Conservation (phyloP, 2,888 invertebrate species). For the Eupithecia exiguata region DNA sequence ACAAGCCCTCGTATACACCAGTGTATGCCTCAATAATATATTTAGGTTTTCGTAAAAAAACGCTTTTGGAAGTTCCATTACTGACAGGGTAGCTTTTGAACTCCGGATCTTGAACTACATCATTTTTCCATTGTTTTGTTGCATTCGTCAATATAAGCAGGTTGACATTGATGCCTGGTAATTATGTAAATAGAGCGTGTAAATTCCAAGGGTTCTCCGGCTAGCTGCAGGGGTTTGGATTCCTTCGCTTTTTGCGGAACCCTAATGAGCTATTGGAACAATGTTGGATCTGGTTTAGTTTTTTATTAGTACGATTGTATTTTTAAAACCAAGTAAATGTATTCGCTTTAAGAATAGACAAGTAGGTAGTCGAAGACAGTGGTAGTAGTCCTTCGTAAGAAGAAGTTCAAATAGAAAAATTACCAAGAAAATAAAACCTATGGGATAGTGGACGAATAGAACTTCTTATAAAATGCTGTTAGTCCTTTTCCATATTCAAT, state of each 20-base stretch:
- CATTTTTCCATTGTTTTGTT: constrained; percentile 6
- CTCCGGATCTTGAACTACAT: constrained; percentile 12
- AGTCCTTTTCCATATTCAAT: no score
- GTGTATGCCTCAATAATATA: no score
- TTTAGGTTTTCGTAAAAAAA: no score
- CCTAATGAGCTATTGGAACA: constrained; percentile 22
- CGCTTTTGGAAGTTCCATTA: no score
- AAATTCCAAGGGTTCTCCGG: constrained; percentile 24
- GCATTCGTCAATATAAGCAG: constrained; percentile 31
- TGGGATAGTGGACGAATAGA: no score
- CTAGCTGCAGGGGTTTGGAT: constrained; percentile 16
- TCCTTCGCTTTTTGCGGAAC: constrained; percentile 29
- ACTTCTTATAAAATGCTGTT: no score
- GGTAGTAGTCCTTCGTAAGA: no score
- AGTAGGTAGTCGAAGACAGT: background rate
- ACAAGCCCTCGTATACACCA: no score
- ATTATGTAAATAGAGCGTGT: constrained; percentile 34
- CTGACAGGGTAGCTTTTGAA: constrained; percentile 12
- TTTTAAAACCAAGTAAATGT: background rate
- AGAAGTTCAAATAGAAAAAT: background rate
- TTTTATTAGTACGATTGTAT: background rate
- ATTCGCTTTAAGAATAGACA: background rate
- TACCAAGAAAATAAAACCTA: no score
- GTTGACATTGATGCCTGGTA: constrained; percentile 28
- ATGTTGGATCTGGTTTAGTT: background rate